These are phyloP conservation scores for Trachelus tabidus DNA, from an alignment of 2,888 invertebrate species.

Conservation along the genomic window DNA sequence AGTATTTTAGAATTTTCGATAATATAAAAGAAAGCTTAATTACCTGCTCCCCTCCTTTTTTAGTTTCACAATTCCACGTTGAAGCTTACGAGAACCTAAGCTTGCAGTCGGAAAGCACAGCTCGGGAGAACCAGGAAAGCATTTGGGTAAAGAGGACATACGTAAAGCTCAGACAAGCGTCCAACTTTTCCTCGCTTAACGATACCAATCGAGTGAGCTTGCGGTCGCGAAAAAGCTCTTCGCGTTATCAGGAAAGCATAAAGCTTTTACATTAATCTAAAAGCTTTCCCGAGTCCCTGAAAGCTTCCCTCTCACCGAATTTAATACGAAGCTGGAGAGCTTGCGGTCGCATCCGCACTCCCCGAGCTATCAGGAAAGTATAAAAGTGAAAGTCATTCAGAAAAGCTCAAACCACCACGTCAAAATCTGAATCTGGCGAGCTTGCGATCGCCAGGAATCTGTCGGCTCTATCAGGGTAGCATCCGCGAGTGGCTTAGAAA, in stretches of 20 bases:
- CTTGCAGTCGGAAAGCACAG: background rate
- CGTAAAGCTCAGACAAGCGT: background rate
- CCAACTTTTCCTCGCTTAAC: background rate
- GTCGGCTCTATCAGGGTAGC: conserved; percentile 10
- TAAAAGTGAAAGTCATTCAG: background rate
- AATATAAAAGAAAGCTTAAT: background rate
- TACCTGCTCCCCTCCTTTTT: background rate
- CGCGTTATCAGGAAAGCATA: background rate
- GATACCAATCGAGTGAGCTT: background rate
- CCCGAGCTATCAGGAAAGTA: background rate
- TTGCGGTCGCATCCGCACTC: background rate
- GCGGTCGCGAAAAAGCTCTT: background rate
- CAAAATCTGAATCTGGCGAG: background rate
- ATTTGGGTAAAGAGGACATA: background rate
- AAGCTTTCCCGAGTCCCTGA: background rate
- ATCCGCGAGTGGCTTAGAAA: background rate
- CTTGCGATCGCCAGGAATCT: conserved; percentile 9
- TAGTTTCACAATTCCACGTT: background rate
- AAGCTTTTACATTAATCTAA: background rate
- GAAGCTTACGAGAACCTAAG: background rate
- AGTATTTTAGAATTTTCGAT: background rate
- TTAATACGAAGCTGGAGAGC: background rate
- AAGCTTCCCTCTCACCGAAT: background rate
- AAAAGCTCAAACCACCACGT: background rate
- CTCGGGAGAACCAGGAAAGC: background rate